A percentile compares a stretch with the other conserved stretches of the same genome.
phyloP scores from a whole-genome alignment of 2,888 invertebrate genomes.

The Melanophora roralis region DNA sequence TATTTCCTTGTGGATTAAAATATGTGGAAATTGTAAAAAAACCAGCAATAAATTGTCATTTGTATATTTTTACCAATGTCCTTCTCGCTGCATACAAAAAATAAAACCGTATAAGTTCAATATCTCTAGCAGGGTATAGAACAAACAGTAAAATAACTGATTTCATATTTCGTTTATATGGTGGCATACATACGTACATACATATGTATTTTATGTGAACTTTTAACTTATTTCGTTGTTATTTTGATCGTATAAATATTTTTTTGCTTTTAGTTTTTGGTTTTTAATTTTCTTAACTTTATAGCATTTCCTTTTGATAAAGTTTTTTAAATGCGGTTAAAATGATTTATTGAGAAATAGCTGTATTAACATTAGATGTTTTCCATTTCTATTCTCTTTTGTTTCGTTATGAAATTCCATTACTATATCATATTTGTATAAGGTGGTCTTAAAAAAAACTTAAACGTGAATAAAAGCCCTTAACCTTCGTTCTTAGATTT shows the following conservation, averaged over 20 bases:
- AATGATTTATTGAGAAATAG: not conserved
- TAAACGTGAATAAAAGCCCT: too few species aligned
- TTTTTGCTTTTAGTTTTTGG: not conserved
- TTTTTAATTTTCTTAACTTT: not conserved
- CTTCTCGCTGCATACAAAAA: conserved; percentile 1
- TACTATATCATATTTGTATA: too few species aligned
- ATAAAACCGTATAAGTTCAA: not conserved
- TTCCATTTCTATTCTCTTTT: too few species aligned
- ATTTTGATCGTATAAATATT: not conserved
- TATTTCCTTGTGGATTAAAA: conserved; percentile 52
- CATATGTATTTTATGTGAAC: not conserved
- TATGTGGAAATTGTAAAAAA: conserved; percentile 55
- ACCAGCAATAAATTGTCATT: conserved; percentile 60
- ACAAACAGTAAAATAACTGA: conserved; percentile 15
- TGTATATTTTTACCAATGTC: conserved; percentile 38
- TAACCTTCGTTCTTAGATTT: too few species aligned
- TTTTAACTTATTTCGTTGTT: not conserved
- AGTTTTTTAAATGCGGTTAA: not conserved
- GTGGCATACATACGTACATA: conserved; percentile 1
- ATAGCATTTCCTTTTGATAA: not conserved
- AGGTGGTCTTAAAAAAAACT: too few species aligned
- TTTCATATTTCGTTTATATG: conserved; percentile 17
- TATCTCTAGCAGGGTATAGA: not conserved
- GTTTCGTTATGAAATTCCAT: too few species aligned
- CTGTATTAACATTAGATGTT: too few species aligned